A percentile compares a stretch with the other conserved stretches of the same genome.
Conservation (phyloP, 2,888 invertebrate species). For the Mesorhabditis belari region DNA sequence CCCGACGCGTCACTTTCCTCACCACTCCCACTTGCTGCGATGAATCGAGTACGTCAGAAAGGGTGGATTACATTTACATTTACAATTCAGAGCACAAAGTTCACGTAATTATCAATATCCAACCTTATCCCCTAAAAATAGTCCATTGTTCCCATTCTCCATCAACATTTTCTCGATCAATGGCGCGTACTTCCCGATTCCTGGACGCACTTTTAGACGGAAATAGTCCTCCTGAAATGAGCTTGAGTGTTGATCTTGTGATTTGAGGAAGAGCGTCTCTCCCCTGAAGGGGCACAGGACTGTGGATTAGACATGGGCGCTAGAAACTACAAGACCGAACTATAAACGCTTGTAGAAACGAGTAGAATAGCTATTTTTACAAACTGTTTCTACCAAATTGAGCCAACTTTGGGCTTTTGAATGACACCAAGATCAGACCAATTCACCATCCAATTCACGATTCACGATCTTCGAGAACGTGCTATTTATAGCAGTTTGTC, state of each 20-base stretch:
- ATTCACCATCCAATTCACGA: too few relatives aligned
- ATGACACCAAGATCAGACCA: too few relatives aligned
- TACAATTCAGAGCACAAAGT: background rate
- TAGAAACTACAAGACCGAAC: too few relatives aligned
- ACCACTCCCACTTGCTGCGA: background rate
- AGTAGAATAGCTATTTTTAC: too few relatives aligned
- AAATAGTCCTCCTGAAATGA: constrained; percentile 20
- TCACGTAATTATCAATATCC: background rate
- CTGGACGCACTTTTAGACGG: constrained; percentile 36
- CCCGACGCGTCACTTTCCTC: too few relatives aligned
- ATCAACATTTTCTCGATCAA: constrained; percentile 40
- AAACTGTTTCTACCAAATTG: too few relatives aligned
- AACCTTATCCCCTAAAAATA: constrained; percentile 37
- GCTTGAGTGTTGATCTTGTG: background rate
- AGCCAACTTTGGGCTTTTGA: too few relatives aligned
- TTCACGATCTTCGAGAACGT: too few relatives aligned
- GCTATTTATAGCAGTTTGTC: too few relatives aligned
- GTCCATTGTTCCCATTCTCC: constrained; percentile 35
- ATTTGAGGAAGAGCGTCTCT: background rate
- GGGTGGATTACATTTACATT: background rate
- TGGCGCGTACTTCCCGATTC: constrained; percentile 38
- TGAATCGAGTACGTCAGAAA: background rate
- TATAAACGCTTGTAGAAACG: too few relatives aligned
- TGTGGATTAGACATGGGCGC: too few relatives aligned
- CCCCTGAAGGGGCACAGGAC: too few relatives aligned